Conservation (phyloP, 1,140 invertebrate genomes). For the Drosophila setifemur region DNA sequence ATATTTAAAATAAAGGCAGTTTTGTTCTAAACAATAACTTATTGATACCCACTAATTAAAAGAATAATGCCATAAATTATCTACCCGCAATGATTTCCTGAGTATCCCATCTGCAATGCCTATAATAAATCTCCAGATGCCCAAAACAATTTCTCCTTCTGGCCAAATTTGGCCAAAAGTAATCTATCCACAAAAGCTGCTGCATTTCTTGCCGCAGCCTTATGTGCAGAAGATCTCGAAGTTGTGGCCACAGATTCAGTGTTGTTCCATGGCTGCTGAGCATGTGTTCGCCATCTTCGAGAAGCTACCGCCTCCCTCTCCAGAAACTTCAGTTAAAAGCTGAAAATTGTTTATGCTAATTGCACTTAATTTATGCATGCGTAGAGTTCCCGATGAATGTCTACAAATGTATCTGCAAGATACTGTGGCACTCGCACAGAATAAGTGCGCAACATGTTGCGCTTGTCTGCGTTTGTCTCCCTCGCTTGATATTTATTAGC, state of each 20-base stretch:
- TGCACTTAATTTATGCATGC: constrained; percentile 78
- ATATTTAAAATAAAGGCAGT: not conserved
- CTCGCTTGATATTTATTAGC: constrained; percentile 60
- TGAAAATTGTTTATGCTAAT: constrained; percentile 81
- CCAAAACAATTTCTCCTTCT: not conserved
- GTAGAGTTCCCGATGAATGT: constrained; percentile 29
- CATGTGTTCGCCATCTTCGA: constrained; percentile 31
- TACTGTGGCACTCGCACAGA: constrained; percentile 22
- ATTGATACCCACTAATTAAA: no score
- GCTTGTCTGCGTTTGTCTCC: constrained; percentile 10
- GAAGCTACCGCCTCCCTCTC: not conserved
- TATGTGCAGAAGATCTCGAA: constrained; percentile 26
- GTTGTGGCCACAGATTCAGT: constrained; percentile 25
- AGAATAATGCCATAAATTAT: not conserved
- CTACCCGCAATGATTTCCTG: not conserved
- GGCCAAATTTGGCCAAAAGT: constrained; percentile 41
- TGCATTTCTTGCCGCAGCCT: constrained; percentile 27
- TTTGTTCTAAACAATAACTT: no score
- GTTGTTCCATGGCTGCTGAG: constrained; percentile 24
- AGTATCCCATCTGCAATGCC: not conserved
- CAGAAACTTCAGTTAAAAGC: constrained; percentile 62
- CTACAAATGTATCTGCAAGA: constrained; percentile 45
- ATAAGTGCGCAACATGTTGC: constrained; percentile 44
- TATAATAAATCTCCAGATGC: not conserved
- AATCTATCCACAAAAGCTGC: constrained; percentile 42